These are phyloP conservation scores for Sylvicola fuscatus DNA, from an alignment of 2,888 invertebrate genomes.

Conservation along the genomic window DNA sequence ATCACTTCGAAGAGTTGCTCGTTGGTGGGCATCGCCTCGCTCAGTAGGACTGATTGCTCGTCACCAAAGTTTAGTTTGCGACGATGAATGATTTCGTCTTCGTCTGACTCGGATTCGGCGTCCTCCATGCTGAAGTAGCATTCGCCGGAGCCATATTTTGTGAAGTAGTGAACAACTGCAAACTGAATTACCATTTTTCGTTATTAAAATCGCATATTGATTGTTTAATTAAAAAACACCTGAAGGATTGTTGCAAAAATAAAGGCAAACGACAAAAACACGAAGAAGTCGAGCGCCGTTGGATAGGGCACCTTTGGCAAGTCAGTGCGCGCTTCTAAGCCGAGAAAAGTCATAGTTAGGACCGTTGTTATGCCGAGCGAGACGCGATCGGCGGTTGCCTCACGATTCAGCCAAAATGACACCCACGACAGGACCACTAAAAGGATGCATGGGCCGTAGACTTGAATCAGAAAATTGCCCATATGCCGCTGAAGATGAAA, in stretches of 20 bases:
- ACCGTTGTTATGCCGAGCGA: slow-evolving; percentile 68
- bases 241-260: slow-evolving; percentile 65
- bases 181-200: slow-evolving; percentile 26
- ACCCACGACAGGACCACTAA: slow-evolving; percentile 77
- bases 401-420: slow-evolving; percentile 66
- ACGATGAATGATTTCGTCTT: slow-evolving; percentile 17
- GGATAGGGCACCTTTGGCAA: slow-evolving; percentile 70
- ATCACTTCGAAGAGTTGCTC: slow-evolving; percentile 36
- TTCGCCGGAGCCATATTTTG: slow-evolving; percentile 66
- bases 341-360: slow-evolving; percentile 66
- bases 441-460: slow-evolving; percentile 65
- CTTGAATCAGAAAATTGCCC: slow-evolving; percentile 74
- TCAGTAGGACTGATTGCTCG: slow-evolving; percentile 5
- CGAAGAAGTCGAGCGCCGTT: slow-evolving; percentile 70
- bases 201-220: no score
- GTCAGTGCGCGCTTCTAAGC: slow-evolving; percentile 58
- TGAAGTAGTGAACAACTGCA: slow-evolving; percentile 68
- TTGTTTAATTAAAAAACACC: slow-evolving; percentile 11
- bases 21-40: slow-evolving; percentile 12
- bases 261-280: slow-evolving; percentile 59
- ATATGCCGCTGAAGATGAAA: slow-evolving; percentile 62
- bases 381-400: slow-evolving; percentile 62
- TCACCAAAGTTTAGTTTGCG: slow-evolving; percentile 3
- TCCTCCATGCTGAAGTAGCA: slow-evolving; percentile 47
- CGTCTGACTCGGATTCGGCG: slow-evolving; percentile 34